phyloP scores from a whole-genome alignment of 2,888 invertebrate genomes.

The Macrosiphum euphorbiae region DNA sequence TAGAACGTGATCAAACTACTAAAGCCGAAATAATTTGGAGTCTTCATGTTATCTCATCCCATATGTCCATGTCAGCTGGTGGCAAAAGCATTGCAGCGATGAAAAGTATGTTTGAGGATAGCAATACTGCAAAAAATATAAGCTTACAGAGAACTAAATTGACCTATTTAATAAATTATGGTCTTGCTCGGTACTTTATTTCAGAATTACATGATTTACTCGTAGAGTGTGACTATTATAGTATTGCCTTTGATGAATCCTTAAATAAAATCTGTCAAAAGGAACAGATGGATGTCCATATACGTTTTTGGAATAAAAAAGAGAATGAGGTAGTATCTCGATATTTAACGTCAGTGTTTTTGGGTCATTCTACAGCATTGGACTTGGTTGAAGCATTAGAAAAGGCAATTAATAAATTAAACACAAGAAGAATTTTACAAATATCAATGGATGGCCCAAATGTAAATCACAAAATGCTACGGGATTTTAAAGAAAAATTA shows the following conservation, averaged over 20 bases:
- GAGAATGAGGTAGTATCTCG: neutral
- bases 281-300: constrained; percentile 8
- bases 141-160: neutral
- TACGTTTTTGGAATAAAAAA: neutral
- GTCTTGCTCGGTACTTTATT: constrained; percentile 11
- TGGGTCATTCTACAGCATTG: neutral
- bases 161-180: constrained; percentile 22
- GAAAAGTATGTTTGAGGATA: neutral
- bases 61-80: constrained; percentile 6
- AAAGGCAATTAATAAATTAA: neutral
- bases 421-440: neutral
- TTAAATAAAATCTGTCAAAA: constrained; percentile 29
- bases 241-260: constrained; percentile 28
- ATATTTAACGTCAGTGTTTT: neutral
- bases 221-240: neutral
- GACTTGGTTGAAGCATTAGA: constrained; percentile 6
- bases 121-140: constrained; percentile 15
- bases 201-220: neutral
- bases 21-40: neutral
- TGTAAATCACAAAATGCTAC: constrained; percentile 11
- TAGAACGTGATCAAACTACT: neutral
- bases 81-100: neutral
- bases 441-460: constrained; percentile 33
- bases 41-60: neutral
- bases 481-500: neutral